These are phyloP conservation scores for Argyrosomus japonicus DNA, from an alignment of 2,113 vertebrate genomes.

Conservation along the genomic window DNA sequence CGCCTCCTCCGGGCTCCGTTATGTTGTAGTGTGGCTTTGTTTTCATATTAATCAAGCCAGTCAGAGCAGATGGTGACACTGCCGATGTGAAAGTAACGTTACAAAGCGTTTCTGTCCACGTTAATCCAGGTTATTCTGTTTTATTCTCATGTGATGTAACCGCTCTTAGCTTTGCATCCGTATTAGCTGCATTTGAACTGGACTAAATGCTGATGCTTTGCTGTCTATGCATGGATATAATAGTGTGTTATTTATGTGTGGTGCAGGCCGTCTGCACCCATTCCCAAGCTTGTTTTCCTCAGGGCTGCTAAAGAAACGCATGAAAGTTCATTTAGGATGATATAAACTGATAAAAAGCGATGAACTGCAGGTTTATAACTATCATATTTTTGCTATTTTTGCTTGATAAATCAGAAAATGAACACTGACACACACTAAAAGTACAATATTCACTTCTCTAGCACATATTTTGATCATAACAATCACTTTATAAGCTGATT, in stretches of 20 bases:
- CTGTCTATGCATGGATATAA: neutral
- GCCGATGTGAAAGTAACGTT: neutral
- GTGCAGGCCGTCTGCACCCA: no score
- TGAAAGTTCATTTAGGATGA: neutral
- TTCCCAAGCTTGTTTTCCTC: no score
- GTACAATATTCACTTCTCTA: neutral
- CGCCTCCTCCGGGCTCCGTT: slow-evolving; percentile 47
- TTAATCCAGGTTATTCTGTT: neutral
- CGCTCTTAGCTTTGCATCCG: neutral
- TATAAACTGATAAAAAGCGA: neutral
- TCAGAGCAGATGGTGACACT: no score
- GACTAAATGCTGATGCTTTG: neutral
- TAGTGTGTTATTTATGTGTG: no score
- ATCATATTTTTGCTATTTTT: neutral
- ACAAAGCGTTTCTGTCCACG: fast-evolving
- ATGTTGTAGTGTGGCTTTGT: slow-evolving; percentile 50
- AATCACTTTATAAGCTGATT: neutral
- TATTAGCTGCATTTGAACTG: neutral
- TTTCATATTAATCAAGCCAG: slow-evolving; percentile 9
- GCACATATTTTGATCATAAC: no score
- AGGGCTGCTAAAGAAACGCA: neutral
- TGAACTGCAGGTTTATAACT: no score
- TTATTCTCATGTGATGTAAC: neutral
- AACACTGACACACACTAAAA: neutral
- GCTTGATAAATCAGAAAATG: no score